Conservation (phyloP, 2,888 invertebrate genomes). For the Scaptomyza reducta region DNA sequence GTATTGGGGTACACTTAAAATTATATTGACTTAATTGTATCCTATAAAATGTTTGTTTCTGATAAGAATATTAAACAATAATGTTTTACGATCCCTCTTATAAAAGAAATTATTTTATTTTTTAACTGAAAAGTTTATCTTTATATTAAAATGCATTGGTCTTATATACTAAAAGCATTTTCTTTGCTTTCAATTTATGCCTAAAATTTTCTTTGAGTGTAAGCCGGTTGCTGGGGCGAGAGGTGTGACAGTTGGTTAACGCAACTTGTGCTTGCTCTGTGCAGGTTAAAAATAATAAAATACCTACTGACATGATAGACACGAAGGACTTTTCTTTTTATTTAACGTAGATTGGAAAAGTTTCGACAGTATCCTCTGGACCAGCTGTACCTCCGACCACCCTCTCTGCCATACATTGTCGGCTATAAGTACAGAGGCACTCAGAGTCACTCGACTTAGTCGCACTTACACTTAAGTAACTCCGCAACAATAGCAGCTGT, state of each 20-base stretch:
- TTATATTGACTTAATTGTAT: no score
- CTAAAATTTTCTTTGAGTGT: background rate
- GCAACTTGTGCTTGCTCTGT: slow-evolving; percentile 41
- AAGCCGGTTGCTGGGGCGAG: background rate
- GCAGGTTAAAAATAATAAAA: slow-evolving; percentile 78
- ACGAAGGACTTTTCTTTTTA: slow-evolving; percentile 79
- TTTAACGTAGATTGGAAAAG: slow-evolving; percentile 81
- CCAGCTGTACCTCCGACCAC: background rate
- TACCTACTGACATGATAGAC: slow-evolving; percentile 80
- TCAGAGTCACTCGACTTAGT: slow-evolving; percentile 47
- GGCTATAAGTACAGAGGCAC: slow-evolving; percentile 1
- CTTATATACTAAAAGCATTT: no score
- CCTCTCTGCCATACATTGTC: background rate
- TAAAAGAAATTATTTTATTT: no score
- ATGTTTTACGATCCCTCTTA: no score
- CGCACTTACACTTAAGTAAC: slow-evolving; percentile 69
- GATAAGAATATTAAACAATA: no score
- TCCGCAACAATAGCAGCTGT: slow-evolving; percentile 58
- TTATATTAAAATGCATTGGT: no score
- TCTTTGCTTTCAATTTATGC: no score
- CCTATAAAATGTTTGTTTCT: no score
- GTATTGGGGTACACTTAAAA: background rate
- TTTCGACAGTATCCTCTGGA: slow-evolving; percentile 71
- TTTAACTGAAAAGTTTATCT: no score
- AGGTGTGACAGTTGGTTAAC: slow-evolving; percentile 52